phyloP scores from a whole-genome alignment of 2,797 vertebrate genomes.

The Tachyglossus aculeatus region DNA sequence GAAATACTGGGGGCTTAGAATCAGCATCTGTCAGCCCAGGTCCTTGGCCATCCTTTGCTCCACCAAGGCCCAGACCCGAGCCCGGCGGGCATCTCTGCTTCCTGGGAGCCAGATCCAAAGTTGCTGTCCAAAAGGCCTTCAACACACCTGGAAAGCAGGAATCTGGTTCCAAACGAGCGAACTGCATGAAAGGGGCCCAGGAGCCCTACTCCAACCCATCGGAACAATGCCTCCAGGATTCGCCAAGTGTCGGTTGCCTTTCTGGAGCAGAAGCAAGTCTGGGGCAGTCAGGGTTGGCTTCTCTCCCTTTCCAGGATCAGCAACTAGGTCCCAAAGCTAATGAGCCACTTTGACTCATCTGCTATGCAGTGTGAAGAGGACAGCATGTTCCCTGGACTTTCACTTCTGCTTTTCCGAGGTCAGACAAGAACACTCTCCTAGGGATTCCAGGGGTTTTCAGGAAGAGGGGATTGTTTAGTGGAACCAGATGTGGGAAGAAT shows the following conservation, averaged over 20 bases:
- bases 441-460: constrained; percentile 67
- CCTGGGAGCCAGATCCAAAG: no score
- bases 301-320: constrained; percentile 8
- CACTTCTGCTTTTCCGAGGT: constrained; percentile 70
- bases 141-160: background rate
- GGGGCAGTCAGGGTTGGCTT: constrained; percentile 22
- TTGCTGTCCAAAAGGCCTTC: no score
- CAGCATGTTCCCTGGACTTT: constrained; percentile 68
- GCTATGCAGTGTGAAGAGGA: constrained; percentile 45
- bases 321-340: constrained; percentile 36
- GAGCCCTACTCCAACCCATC: background rate
- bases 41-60: no score
- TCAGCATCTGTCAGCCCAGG: no score
- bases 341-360: constrained; percentile 6
- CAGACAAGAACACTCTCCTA: constrained; percentile 59
- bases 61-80: no score
- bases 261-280: background rate
- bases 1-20: no score
- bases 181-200: background rate
- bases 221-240: background rate
- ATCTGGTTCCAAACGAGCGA: background rate
- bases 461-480: constrained; percentile 57
- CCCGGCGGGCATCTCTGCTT: no score
- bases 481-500: constrained; percentile 68
- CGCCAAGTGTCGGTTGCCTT: background rate